Conservation (phyloP, 2,797 vertebrate species). For the Sebastes taczanowskii region DNA sequence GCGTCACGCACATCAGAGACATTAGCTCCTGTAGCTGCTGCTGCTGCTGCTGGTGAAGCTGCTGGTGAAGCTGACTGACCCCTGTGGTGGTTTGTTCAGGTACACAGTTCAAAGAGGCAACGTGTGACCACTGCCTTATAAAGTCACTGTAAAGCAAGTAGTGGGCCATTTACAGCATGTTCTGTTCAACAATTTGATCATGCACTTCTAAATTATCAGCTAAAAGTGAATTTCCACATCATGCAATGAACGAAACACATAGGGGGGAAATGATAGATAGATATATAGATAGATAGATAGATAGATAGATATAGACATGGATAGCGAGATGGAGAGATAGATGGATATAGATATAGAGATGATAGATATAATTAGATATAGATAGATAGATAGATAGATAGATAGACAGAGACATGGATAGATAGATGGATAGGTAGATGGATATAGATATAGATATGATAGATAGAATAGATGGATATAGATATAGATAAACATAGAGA, state of each 20-base stretch:
- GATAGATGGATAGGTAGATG: too few relatives aligned
- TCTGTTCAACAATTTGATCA: not conserved
- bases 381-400: too few relatives aligned
- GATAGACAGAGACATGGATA: too few relatives aligned
- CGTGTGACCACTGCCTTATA: not conserved
- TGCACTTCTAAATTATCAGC: not conserved
- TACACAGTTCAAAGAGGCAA: slow-evolving; percentile 12
- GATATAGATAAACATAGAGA: too few relatives aligned
- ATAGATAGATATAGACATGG: not conserved
- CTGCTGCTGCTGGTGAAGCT: not conserved
- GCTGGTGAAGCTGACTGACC: not conserved
- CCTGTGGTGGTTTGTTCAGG: slow-evolving; percentile 6
- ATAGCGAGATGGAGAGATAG: too few relatives aligned
- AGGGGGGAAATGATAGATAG: not conserved
- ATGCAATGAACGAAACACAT: not conserved
- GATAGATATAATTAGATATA: too few relatives aligned
- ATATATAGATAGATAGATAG: not conserved
- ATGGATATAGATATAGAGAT: too few relatives aligned
- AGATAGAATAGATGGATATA: too few relatives aligned
- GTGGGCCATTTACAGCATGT: not conserved
- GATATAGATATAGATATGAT: too few relatives aligned
- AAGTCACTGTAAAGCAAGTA: not conserved
- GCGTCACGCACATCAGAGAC: slow-evolving; percentile 8
- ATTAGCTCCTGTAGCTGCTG: not conserved
- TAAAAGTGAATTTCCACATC: not conserved